Conservation (phyloP, 2,113 vertebrate species). For the Axis porcinus region DNA sequence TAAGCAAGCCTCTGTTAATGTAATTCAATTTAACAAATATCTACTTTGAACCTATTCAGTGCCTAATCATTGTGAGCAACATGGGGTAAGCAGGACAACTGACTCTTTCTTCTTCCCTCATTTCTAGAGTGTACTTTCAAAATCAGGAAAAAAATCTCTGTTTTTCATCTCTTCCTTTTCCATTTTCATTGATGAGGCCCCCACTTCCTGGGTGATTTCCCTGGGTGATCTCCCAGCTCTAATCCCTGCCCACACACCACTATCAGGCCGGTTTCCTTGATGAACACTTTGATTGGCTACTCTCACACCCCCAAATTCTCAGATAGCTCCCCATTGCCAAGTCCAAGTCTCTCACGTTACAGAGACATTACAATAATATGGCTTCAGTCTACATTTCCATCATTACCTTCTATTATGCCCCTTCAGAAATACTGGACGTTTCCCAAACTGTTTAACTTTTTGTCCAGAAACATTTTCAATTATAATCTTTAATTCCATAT, state of each 20-base stretch:
- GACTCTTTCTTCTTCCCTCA: not conserved
- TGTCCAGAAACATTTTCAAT: not conserved
- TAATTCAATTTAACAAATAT: slow-evolving; percentile 28
- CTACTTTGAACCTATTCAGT: not conserved
- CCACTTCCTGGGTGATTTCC: not conserved
- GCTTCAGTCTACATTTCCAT: not conserved
- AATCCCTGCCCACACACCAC: not conserved
- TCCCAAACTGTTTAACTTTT: not conserved
- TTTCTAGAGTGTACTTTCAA: not conserved
- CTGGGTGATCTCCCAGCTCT: not conserved
- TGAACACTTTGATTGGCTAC: not conserved
- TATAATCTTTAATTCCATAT: not conserved
- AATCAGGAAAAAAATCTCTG: not conserved
- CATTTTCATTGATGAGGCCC: not conserved
- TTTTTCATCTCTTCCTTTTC: not conserved
- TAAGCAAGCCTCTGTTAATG: not conserved
- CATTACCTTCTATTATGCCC: not conserved
- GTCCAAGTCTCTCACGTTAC: not conserved
- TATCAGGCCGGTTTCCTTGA: not conserved
- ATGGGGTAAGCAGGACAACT: not conserved
- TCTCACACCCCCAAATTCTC: not conserved
- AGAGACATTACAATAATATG: not conserved
- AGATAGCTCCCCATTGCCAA: not conserved
- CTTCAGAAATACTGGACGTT: not conserved
- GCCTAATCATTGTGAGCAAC: not conserved